Percentiles rank a stretch among this genome's conserved stretches.
phyloP scores from a whole-genome alignment of 2,797 vertebrate genomes.

The Decapterus maruadsi region DNA sequence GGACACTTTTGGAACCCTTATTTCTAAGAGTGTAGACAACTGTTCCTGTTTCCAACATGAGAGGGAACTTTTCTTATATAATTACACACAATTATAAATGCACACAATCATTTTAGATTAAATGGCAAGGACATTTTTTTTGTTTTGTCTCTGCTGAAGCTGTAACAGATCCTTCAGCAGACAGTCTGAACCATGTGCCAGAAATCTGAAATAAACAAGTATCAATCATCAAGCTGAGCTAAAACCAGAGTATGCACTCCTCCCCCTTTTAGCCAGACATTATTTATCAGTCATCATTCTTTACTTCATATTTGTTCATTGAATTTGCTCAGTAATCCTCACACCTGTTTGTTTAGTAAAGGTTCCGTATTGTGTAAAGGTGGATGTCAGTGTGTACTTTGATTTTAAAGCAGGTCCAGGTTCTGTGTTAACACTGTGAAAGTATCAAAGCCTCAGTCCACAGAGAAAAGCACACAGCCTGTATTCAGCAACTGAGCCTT shows the following conservation, averaged over 20 bases:
- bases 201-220: neutral
- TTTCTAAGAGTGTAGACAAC: too few species aligned
- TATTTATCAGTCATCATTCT: neutral
- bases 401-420: too few species aligned
- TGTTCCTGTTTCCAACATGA: conserved; percentile 38
- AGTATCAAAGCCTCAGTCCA: too few species aligned
- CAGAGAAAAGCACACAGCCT: too few species aligned
- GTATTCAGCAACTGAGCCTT: too few species aligned
- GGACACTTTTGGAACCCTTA: too few species aligned
- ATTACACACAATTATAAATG: neutral
- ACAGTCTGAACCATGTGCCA: neutral
- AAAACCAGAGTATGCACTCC: neutral
- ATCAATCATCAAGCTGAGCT: neutral
- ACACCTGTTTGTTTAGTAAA: too few species aligned
- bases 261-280: neutral
- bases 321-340: neutral
- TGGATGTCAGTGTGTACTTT: too few species aligned
- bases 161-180: neutral
- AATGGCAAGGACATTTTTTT: neutral
- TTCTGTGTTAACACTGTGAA: too few species aligned
- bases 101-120: neutral
- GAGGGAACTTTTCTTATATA: neutral
- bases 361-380: too few species aligned
- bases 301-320: neutral
- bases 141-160: neutral